Evolutionary conservation across 2,797 vertebrate species (phyloP).

Genomic region (Myiotriccus ornatus): DNA sequence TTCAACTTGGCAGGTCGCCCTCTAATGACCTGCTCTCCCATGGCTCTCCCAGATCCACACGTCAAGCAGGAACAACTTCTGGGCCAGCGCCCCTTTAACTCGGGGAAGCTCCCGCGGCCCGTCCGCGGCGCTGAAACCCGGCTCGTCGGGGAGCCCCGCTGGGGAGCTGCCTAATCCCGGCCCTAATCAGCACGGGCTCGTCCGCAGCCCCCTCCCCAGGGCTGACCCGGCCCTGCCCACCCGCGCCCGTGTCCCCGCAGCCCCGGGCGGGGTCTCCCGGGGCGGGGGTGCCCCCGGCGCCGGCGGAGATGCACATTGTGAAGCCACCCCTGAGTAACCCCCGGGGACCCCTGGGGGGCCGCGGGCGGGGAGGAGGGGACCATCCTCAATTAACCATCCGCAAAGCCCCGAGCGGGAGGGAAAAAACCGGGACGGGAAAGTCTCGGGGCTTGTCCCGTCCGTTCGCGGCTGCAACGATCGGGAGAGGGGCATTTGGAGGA

Average conservation of each 20-base stretch:
- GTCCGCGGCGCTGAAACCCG: neutral
- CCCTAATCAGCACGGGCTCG: neutral
- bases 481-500: neutral
- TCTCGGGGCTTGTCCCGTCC: neutral
- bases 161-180: conserved; percentile 48
- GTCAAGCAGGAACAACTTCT: conserved; percentile 23
- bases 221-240: neutral
- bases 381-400: too few species aligned
- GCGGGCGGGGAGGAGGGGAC: neutral
- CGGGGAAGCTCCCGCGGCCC: conserved; percentile 13
- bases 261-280: too few species aligned
- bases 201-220: conserved; percentile 32
- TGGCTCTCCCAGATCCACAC: conserved; percentile 32
- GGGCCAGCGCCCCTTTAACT: conserved; percentile 57
- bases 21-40: conserved; percentile 65
- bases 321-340: conserved; percentile 27
- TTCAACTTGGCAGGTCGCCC: conserved; percentile 59
- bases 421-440: neutral
- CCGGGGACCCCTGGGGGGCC: too few species aligned
- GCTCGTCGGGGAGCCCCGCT: conserved; percentile 55
- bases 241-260: too few species aligned
- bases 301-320: conserved; percentile 26
- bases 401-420: neutral
- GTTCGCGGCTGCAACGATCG: neutral
- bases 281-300: neutral